A percentile compares a stretch with the other conserved stretches of the same genome.
Evolutionary conservation across 2,797 vertebrate genomes (phyloP).

Genomic region (Mionectes olivaceus): DNA sequence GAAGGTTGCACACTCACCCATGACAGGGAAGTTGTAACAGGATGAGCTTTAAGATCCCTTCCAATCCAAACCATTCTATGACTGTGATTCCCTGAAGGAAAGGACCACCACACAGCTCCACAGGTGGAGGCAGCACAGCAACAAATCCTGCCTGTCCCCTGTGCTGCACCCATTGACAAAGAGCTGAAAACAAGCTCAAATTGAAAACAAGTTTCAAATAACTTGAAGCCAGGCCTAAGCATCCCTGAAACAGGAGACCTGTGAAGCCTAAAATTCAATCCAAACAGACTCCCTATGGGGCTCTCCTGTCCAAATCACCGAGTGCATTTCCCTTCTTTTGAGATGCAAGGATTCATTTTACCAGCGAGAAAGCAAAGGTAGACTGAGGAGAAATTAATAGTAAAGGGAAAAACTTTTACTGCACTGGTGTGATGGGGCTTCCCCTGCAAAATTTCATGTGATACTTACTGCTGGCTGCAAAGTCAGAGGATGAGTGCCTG

Average conservation of each 20-base stretch:
- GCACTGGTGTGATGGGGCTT: background rate
- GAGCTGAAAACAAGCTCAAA: background rate
- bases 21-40: background rate
- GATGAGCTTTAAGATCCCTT: background rate
- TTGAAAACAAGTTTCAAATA: background rate
- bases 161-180: rapidly evolving
- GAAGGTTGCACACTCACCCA: background rate
- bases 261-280: background rate
- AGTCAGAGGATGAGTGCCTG: background rate
- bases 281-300: background rate
- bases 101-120: rapidly evolving
- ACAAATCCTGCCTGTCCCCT: background rate
- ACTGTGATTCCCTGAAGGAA: background rate
- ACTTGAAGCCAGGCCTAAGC: background rate
- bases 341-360: background rate
- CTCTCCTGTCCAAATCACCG: background rate
- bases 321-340: background rate
- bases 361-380: background rate
- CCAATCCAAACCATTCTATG: background rate
- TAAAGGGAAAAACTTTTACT: background rate
- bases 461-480: background rate
- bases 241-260: background rate
- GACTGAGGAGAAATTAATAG: background rate
- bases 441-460: background rate
- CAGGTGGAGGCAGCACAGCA: background rate